Percentiles rank a stretch among this genome's conserved stretches.
These are phyloP conservation scores for Leptatherina wallacei DNA, from an alignment of 2,797 vertebrate genomes.

Conservation along the genomic window DNA sequence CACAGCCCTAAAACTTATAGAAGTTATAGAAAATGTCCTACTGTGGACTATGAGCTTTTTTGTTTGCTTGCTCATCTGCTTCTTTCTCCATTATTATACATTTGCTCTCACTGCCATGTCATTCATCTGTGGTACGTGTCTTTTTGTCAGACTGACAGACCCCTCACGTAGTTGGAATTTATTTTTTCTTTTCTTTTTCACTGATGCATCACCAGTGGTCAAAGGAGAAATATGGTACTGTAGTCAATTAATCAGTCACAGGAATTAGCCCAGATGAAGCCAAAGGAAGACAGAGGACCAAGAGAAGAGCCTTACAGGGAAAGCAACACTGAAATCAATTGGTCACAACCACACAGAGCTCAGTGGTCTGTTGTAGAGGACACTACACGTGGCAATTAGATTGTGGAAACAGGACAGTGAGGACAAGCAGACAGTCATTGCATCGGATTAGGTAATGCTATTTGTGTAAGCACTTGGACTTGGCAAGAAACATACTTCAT, in stretches of 20 bases:
- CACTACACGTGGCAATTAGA: constrained; percentile 35
- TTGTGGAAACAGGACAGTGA: constrained; percentile 45
- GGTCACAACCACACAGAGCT: constrained; percentile 34
- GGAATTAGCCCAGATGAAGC: constrained; percentile 60
- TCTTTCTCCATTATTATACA: neutral
- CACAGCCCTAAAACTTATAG: neutral
- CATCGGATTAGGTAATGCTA: constrained; percentile 28
- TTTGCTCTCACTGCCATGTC: neutral
- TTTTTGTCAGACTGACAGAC: neutral
- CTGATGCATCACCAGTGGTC: neutral
- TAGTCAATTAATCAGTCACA: constrained; percentile 63
- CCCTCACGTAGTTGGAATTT: neutral
- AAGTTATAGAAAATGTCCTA: neutral
- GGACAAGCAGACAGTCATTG: constrained; percentile 35
- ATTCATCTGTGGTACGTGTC: neutral
- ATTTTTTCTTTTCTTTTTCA: neutral
- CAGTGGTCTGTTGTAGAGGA: constrained; percentile 43
- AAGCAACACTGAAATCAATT: constrained; percentile 49
- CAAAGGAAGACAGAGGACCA: constrained; percentile 25
- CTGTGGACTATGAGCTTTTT: neutral
- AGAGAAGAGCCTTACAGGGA: constrained; percentile 24
- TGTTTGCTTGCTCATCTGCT: neutral
- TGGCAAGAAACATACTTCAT: neutral
- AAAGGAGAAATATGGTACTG: constrained; percentile 4
- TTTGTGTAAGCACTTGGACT: constrained; percentile 4